phyloP scores from a whole-genome alignment of 35 echinoderm and acorn worm species.

The Amphiura filiformis region DNA sequence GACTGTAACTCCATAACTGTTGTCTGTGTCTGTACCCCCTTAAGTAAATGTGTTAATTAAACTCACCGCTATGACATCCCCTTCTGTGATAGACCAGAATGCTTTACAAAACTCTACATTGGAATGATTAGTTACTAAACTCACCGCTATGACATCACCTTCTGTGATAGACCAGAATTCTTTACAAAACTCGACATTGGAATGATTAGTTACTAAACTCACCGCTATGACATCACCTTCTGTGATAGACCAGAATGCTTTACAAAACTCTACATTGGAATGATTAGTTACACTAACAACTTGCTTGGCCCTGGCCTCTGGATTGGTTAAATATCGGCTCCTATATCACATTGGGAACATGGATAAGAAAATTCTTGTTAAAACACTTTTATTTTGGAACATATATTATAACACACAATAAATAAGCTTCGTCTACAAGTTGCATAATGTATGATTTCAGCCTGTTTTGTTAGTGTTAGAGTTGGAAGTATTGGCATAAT shows the following conservation, averaged over 20 bases:
- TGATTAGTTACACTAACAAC: constrained; percentile 78
- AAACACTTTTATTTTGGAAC: too few species aligned
- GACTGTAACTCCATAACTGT: too few species aligned
- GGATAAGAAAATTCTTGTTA: too few species aligned
- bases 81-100: constrained; percentile 93
- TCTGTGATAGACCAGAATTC: constrained; percentile 92
- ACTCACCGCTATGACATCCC: constrained; percentile 84
- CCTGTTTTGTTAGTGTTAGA: too few species aligned
- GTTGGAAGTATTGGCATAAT: too few species aligned
- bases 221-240: constrained; percentile 87
- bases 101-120: constrained; percentile 82
- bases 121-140: constrained; percentile 53
- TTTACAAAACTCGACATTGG: constrained; percentile 80
- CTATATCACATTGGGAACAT: constrained; percentile 19
- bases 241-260: constrained; percentile 92
- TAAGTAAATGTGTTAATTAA: neutral
- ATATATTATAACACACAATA: too few species aligned
- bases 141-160: constrained; percentile 81
- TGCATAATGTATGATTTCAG: too few species aligned
- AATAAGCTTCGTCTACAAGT: too few species aligned
- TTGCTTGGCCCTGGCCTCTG: constrained; percentile 78
- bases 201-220: constrained; percentile 74
- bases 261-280: constrained; percentile 81
- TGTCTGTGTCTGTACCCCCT: too few species aligned
- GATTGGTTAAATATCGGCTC: constrained; percentile 84